Evolutionary conservation across 1,140 invertebrate genomes (phyloP).

Genomic region (Zaprionus camerounensis): DNA sequence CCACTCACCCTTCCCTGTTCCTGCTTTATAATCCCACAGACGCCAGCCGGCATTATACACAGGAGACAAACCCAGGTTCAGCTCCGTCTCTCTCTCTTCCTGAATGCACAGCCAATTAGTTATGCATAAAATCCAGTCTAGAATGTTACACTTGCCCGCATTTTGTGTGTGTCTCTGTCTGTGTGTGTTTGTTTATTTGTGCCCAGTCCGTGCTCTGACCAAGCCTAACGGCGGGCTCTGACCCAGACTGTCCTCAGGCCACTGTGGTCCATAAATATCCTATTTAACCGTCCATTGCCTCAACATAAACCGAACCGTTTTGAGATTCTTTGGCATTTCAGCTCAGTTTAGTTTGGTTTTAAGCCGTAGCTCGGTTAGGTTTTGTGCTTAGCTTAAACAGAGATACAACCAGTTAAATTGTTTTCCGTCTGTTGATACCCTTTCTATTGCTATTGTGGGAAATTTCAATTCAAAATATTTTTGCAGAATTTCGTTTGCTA

Average conservation of each 20-base stretch:
- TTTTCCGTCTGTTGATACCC: slow-evolving; percentile 1
- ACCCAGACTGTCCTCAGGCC: slow-evolving; percentile 27
- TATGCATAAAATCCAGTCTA: slow-evolving; percentile 74
- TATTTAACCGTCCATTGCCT: slow-evolving; percentile 49
- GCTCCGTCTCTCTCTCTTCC: not conserved
- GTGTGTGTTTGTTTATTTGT: slow-evolving; percentile 38
- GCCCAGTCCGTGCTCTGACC: not conserved
- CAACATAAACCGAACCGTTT: slow-evolving; percentile 71
- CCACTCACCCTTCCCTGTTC: not conserved
- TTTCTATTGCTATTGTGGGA: not conserved
- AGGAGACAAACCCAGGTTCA: slow-evolving; percentile 8
- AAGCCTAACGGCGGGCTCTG: not conserved
- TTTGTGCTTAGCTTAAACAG: slow-evolving; percentile 7
- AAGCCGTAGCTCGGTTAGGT: not conserved
- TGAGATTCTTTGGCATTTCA: slow-evolving; percentile 53
- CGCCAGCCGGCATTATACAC: slow-evolving; percentile 31
- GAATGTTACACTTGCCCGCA: slow-evolving; percentile 66
- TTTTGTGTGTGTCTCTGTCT: slow-evolving; percentile 34
- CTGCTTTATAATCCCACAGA: slow-evolving; percentile 27
- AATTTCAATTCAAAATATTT: not conserved
- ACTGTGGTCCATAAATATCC: slow-evolving; percentile 54
- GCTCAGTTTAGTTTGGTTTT: slow-evolving; percentile 22
- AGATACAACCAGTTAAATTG: slow-evolving; percentile 27
- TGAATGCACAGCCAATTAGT: slow-evolving; percentile 67
- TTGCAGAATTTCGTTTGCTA: not conserved